Base-by-base conservation (phyloP, 2,888 invertebrate genomes). In the Hirtodrosophila alboralis region DNA sequence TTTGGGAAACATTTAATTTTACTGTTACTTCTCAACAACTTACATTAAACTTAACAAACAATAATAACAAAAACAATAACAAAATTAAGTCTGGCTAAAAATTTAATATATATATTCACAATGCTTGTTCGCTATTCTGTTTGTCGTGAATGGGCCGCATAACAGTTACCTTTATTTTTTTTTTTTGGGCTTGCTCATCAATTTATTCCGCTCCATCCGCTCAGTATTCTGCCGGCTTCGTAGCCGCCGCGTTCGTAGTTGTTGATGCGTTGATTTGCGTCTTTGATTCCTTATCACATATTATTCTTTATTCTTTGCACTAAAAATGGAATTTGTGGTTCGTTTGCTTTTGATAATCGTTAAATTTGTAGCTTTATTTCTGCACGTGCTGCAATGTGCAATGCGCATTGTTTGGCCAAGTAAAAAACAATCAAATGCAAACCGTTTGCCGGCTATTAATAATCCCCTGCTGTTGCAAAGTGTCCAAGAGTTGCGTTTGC, bases 311-410 rank as follows among this genome's bases (percentile, higher is more conserved):
- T n/a, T 8, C 5, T 40, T 10, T 28, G 14, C 28, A 7, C n/a
- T 33, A 33, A 7, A n/a, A n/a, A 87, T 88, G 88, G 88, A 87
- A 54, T 21, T 85, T n/a, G 53, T 87, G 8, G 26, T 86, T 6
- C 74, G 88, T 13, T 18, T 76, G 1, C 18, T 88, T 16, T 66
- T 85, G 53, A 52, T 76, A 38, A 38, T 68, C 3, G 61, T 74
- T 1, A 85, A 72, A 60, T 14, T 79, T 6, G 2, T 69, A 4
- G 33, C 66, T 9, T 10, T 53, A 1, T 10, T 75, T n/a, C 21
- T 75, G 3, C 28, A 40, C 6, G 21, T 60, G 1, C 1, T 81
- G 4, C 43, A 34, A 6, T 10, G 6, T 10, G 4, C 45, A 0
- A 9, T 37, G 16, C 10, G 36, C 6, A 18, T 52, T n/a, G n/a